Evolutionary conservation across 2,113 vertebrate species (phyloP).

Genomic region (Charadrius vociferus): DNA sequence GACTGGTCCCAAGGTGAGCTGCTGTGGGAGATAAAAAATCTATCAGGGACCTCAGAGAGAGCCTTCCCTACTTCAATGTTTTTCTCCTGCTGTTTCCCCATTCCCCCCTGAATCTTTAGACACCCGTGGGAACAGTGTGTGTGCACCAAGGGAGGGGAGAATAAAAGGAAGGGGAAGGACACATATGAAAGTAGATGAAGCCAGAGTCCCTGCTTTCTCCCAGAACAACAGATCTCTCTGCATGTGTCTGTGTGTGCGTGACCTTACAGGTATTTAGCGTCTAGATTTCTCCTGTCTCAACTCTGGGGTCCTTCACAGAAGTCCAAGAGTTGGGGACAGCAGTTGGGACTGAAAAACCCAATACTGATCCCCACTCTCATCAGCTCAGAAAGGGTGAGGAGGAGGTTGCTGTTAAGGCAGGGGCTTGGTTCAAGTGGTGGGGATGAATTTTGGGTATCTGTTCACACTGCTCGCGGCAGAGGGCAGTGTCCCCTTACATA

Average conservation of each 20-base stretch:
- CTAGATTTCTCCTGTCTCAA: constrained; percentile 29
- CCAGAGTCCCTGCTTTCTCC: constrained; percentile 40
- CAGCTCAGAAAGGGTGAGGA: background rate
- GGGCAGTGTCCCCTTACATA: constrained; percentile 35
- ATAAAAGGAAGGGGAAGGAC: constrained; percentile 56
- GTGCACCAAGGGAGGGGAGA: constrained; percentile 40
- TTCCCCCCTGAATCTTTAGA: constrained; percentile 36
- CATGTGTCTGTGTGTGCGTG: constrained; percentile 2
- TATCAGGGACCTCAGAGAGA: background rate
- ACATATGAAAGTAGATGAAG: constrained; percentile 40
- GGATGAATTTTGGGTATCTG: background rate
- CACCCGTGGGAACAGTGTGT: background rate
- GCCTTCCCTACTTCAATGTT: background rate
- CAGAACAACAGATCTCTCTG: constrained; percentile 25
- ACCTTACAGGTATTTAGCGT: constrained; percentile 16
- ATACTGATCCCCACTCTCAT: background rate
- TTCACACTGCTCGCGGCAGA: constrained; percentile 20
- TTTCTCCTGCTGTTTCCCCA: constrained; percentile 32
- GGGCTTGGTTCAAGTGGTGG: background rate
- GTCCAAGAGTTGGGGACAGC: background rate
- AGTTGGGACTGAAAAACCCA: background rate
- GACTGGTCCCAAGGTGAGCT: constrained; percentile 87
- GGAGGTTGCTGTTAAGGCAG: background rate
- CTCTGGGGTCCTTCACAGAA: background rate
- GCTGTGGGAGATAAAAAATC: background rate